phyloP scores from a whole-genome alignment of 35 echinoderm and acorn worm species.

The Ptychodera flava region DNA sequence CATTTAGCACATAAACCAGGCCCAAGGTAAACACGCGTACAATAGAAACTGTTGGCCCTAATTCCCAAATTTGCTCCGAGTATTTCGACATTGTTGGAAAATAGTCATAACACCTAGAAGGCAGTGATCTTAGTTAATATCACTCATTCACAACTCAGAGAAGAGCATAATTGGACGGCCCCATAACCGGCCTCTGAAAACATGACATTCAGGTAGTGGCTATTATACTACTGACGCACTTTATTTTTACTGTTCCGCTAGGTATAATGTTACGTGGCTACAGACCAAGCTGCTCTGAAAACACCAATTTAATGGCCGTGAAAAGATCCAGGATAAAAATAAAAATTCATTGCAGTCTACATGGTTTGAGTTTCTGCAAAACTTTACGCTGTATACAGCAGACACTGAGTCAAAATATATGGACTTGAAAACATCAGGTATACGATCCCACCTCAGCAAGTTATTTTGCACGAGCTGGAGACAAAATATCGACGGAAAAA shows the following conservation, averaged over 20 bases:
- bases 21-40: background rate
- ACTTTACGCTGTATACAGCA: background rate
- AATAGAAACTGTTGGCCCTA: background rate
- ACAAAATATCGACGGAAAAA: background rate
- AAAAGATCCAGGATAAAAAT: background rate
- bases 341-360: background rate
- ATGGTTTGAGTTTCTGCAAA: too few relatives aligned
- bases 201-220: background rate
- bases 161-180: background rate
- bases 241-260: constrained; percentile 1
- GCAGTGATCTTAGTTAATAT: background rate
- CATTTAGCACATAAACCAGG: background rate
- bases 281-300: background rate
- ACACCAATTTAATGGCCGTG: background rate
- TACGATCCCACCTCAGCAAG: too few relatives aligned
- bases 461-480: too few relatives aligned
- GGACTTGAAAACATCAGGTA: too few relatives aligned
- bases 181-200: background rate
- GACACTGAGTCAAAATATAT: background rate
- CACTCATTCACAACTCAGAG: background rate
- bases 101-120: background rate
- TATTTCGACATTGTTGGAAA: background rate
- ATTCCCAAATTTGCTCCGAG: background rate
- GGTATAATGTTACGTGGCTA: background rate
- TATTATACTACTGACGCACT: background rate